Evolutionary conservation across 2,888 invertebrate species (phyloP).

Genomic region (Cyaniris semiargus): DNA sequence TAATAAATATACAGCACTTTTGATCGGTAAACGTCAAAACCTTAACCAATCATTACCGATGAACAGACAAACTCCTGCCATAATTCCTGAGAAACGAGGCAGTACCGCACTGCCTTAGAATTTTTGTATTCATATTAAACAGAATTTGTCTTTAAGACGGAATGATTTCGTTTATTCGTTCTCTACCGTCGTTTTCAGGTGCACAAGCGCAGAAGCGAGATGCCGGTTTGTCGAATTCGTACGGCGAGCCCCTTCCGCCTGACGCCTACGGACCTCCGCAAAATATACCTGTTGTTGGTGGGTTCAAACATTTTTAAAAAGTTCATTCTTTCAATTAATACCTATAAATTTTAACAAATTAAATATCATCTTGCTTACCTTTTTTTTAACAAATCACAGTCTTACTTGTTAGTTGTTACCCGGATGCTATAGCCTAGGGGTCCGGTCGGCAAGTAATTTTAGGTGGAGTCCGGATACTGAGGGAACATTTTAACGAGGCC

Average conservation of each 20-base stretch:
- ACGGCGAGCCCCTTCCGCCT: conserved; percentile 76
- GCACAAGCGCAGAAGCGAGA: conserved; percentile 69
- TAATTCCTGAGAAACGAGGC: too few relatives aligned
- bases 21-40: too few relatives aligned
- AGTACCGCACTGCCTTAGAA: background rate
- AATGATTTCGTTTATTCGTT: background rate
- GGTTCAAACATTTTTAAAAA: conserved; percentile 37
- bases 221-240: conserved; percentile 70
- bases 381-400: background rate
- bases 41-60: too few relatives aligned
- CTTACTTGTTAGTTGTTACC: background rate
- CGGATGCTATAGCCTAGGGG: background rate
- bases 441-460: too few relatives aligned
- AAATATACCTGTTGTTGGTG: conserved; percentile 56
- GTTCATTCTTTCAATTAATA: background rate
- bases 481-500: too few relatives aligned
- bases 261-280: conserved; percentile 79
- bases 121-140: background rate
- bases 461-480: too few relatives aligned
- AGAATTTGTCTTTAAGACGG: too few relatives aligned
- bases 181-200: conserved; percentile 48
- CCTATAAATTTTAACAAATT: too few relatives aligned
- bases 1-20: too few relatives aligned
- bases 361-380: too few relatives aligned
- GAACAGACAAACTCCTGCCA: too few relatives aligned